A percentile compares a stretch with the other conserved stretches of the same genome.
Conservation (phyloP, 2,797 vertebrate species). For the Knipowitschia caucasica region DNA sequence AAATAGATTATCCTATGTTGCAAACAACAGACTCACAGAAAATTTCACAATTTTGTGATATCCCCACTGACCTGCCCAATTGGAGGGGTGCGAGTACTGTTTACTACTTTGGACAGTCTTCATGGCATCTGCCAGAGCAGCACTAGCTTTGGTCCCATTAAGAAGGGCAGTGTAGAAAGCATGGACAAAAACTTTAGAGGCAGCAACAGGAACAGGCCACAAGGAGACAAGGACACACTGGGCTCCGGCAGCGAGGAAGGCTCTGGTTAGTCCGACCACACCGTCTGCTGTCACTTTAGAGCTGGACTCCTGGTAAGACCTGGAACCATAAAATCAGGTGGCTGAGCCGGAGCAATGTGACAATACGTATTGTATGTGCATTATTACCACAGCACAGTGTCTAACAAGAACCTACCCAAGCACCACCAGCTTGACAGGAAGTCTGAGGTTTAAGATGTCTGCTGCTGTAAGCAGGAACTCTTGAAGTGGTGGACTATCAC, state of each 20-base stretch:
- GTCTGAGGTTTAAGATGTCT: slow-evolving; percentile 90
- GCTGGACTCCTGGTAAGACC: slow-evolving; percentile 91
- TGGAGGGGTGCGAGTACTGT: slow-evolving; percentile 93
- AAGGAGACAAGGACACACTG: slow-evolving; percentile 93
- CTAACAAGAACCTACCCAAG: slow-evolving; percentile 76
- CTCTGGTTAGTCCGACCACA: slow-evolving; percentile 90
- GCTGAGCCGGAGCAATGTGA: slow-evolving; percentile 1
- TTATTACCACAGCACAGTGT: neutral
- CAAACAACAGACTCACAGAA: too few species aligned
- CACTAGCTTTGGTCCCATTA: slow-evolving; percentile 91
- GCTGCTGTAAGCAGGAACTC: slow-evolving; percentile 96
- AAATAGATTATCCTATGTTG: too few species aligned
- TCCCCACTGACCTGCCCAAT: slow-evolving; percentile 91
- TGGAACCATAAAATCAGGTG: slow-evolving; percentile 31
- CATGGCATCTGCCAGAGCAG: slow-evolving; percentile 93
- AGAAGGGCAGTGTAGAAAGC: slow-evolving; percentile 93
- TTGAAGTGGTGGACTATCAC: slow-evolving; percentile 93
- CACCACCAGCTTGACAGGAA: slow-evolving; percentile 92
- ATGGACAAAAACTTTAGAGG: slow-evolving; percentile 94
- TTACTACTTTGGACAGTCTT: slow-evolving; percentile 94
- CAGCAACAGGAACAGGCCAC: slow-evolving; percentile 93
- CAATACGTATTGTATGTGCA: neutral
- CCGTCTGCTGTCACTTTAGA: slow-evolving; percentile 93
- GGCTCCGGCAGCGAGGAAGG: slow-evolving; percentile 93
- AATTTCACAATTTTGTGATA: neutral